These are phyloP conservation scores for Heterodera filipjevi DNA, from an alignment of 2,888 invertebrate species.

Conservation along the genomic window DNA sequence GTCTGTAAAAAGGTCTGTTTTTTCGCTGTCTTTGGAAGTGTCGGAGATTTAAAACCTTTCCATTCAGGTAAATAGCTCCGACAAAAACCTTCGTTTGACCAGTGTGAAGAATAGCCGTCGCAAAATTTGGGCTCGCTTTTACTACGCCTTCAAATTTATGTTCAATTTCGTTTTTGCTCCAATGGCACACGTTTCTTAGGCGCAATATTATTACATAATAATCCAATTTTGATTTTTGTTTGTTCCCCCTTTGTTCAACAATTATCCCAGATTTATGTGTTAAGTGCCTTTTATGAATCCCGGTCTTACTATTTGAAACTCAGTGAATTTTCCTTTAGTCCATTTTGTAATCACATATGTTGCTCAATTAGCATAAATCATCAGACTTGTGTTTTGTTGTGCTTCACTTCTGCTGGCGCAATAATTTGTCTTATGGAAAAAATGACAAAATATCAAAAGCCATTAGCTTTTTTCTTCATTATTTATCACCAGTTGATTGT, in stretches of 20 bases:
- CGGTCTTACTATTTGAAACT: too few species aligned
- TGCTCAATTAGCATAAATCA: too few species aligned
- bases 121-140: constrained; percentile 55
- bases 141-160: constrained; percentile 55
- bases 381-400: too few species aligned
- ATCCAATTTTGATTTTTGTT: too few species aligned
- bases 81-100: constrained; percentile 39
- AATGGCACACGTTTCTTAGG: constrained; percentile 42
- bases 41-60: neutral
- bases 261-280: neutral
- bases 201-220: neutral
- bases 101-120: constrained; percentile 49
- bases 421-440: too few species aligned
- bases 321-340: too few species aligned
- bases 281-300: neutral
- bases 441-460: too few species aligned
- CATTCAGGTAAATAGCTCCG: constrained; percentile 13
- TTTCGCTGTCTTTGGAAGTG: neutral
- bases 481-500: too few species aligned
- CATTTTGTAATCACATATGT: too few species aligned
- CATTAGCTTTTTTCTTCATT: too few species aligned
- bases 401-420: too few species aligned
- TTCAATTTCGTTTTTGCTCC: constrained; percentile 61
- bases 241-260: too few species aligned
- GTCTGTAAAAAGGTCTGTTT: constrained; percentile 50